phyloP scores from a whole-genome alignment of 2,888 invertebrate species.

The Andrena bucephala region DNA sequence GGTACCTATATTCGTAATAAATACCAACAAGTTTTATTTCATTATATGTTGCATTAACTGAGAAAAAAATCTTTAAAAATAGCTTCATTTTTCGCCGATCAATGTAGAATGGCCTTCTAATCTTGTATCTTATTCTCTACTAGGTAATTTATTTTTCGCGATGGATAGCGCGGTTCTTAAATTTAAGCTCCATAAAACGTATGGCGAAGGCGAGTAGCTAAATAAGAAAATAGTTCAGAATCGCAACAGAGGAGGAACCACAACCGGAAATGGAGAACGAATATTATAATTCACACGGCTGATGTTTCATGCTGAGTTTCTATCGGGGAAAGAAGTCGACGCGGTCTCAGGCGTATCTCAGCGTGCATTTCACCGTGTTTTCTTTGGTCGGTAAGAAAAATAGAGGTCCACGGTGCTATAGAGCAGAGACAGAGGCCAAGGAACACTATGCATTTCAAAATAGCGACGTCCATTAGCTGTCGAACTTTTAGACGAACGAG shows the following conservation, averaged over 20 bases:
- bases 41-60: too few species aligned
- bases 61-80: too few species aligned
- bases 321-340: background rate
- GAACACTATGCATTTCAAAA: conserved; percentile 27
- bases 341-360: background rate
- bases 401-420: background rate
- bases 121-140: too few species aligned
- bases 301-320: background rate
- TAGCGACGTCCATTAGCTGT: conserved; percentile 34
- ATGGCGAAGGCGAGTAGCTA: too few species aligned
- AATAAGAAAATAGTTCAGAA: background rate
- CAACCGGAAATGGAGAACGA: background rate
- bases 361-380: conserved; percentile 11
- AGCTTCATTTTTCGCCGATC: too few species aligned
- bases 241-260: background rate
- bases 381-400: conserved; percentile 12
- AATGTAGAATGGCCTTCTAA: too few species aligned
- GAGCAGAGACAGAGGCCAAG: background rate
- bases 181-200: too few species aligned
- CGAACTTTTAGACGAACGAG: background rate
- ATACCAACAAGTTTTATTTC: too few species aligned
- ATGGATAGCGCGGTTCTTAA: too few species aligned
- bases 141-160: too few species aligned
- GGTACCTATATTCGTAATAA: too few species aligned
- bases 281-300: background rate